Evolutionary conservation across 2,113 vertebrate genomes (phyloP).

Genomic region (Ellobius talpinus): DNA sequence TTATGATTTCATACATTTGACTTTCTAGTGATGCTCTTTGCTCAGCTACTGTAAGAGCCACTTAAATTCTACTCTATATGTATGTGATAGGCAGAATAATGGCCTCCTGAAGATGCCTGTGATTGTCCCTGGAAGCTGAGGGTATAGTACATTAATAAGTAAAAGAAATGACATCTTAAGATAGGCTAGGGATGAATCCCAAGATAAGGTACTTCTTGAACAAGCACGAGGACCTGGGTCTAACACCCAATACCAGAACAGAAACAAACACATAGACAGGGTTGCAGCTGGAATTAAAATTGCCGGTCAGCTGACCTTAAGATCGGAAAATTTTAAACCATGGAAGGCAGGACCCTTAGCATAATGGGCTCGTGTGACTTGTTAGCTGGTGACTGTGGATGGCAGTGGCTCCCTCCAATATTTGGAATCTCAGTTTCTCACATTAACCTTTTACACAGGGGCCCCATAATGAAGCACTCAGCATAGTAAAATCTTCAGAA

Average conservation of each 20-base stretch:
- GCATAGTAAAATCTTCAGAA: not conserved
- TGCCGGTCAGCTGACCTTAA: not conserved
- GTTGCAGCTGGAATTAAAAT: no score
- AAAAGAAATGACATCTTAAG: not conserved
- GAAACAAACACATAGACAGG: not conserved
- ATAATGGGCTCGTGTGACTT: accelerated
- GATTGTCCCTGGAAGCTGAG: not conserved
- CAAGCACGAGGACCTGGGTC: not conserved
- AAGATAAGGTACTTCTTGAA: not conserved
- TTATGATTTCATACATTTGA: not conserved
- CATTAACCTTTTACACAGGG: not conserved
- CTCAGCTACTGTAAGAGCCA: not conserved
- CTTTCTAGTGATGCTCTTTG: not conserved
- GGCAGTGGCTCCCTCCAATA: not conserved
- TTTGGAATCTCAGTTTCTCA: not conserved
- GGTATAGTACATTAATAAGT: no score
- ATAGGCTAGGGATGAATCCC: not conserved
- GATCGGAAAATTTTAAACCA: not conserved
- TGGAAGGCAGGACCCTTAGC: no score
- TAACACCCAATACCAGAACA: not conserved
- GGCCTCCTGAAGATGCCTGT: no score
- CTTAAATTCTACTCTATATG: not conserved
- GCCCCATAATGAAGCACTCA: not conserved
- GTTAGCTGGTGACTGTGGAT: accelerated
- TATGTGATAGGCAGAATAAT: not conserved